Base-by-base conservation (phyloP, 2,113 vertebrate species). In the Vidua chalybeata region DNA sequence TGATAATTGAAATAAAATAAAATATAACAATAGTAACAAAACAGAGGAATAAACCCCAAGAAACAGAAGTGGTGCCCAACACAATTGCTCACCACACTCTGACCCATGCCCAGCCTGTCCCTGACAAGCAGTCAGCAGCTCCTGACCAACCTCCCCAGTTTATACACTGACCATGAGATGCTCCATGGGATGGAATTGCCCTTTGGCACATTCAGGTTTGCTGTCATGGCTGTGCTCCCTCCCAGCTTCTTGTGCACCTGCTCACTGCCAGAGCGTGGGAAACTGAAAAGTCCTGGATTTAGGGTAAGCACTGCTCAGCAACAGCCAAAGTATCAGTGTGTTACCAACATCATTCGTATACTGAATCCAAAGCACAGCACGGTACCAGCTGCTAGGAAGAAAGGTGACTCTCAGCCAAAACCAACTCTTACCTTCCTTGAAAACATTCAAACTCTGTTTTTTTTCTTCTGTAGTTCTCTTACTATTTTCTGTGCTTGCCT, bases 41-140 rank as follows among this genome's bases (percentile, higher is more conserved):
- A 55, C 21, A 61, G 30, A 68, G 46, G n/a, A 48, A 48, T 46
- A 62, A 48, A 54, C 8, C 18, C 24, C 20, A 26, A 55, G 39
- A 69, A 41, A 7, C 48, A 76, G 39, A 76, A 26, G 21, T 27
- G 48, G 41, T 62, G n/a, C n/a, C 11, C 30, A 27, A 0, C 4
- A 41, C 46, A 31, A 8, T 35, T 35, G 24, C 26, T 62, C 5
- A 48, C 1, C n/a, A 41, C 30, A 1, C 39, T 30, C 55, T 82
- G n/a, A 41, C 13, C 9, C 6, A 30, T 58, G 45, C n/a, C 20
- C 39, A 35, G 19, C 28, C 39, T 30, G 18, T 75, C 20, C 20
- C 16, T 7, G 7, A 45, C 0, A 0, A 62, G n/a, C 5, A 27
- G 2, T 30, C 0, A 0, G 52, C 55, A 54, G n/a, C 54, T 41